Evolutionary conservation across 2,113 vertebrate genomes (phyloP), one percentile per base, ranked within the genome.

Genomic region (Lutjanus erythropterus): DNA sequence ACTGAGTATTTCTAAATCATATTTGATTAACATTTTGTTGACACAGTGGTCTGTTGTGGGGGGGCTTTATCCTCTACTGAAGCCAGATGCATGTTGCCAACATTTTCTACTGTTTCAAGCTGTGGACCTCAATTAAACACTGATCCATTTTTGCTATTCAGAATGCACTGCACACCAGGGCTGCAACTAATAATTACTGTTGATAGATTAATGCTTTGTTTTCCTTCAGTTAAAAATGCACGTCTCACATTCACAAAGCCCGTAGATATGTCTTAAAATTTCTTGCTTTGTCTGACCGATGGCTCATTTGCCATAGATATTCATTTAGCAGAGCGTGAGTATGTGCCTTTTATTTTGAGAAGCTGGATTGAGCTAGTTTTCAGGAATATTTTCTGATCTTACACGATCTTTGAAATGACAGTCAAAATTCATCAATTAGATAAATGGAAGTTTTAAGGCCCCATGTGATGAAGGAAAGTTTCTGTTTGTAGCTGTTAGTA

Each of bases 21-120:
- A 69, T 73, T 64, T 75, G 61, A 85, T 85, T 69, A 70, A 76
- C 47, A 65, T 85, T 44, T 77, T 72, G 66, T 19, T 72, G 71
- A 82, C 33, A 56, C 67, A 72, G n/a, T 11, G 25, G 23, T 75
- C 41, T 58, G n/a, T 16, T 50, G 41, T 27, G 35, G 71, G n/a
- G 18, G 35, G 41, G 8, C 2, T 56, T 37, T 42, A 29, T 75
- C 56, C 65, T 60, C 39, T 73, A n/a, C n/a, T 69, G 16, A 46
- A 47, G 31, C 49, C 50, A 56, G 29, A 49, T 59, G 67, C 56
- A n/a, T 46, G 39, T 44, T 71, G 82, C 65, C 80, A 86, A 47
- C 31, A 37, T 50, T 60, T 64, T 85, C 47, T 75, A 29, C 41
- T 12, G 39, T 75, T 78, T 75, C 65, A 83, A 83, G 75, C 75